Conservation (phyloP, 1,140 invertebrate genomes). For the Andricus grossulariae region DNA sequence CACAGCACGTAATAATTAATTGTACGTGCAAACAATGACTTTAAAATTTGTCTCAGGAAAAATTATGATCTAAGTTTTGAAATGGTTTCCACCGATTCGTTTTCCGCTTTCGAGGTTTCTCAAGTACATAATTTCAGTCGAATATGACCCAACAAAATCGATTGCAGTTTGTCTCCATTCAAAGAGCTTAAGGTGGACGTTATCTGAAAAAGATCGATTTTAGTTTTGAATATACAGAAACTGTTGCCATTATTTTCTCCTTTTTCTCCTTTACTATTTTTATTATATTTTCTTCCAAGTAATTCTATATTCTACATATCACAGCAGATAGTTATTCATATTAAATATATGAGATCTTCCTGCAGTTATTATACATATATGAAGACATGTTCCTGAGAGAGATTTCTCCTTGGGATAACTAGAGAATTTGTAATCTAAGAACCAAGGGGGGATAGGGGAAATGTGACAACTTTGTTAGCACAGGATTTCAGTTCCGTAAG, state of each 20-base stretch:
- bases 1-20: too few relatives aligned
- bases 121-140: not conserved
- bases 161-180: not conserved
- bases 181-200: not conserved
- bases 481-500: constrained; percentile 2
- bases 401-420: not conserved
- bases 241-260: too few relatives aligned
- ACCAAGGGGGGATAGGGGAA: not conserved
- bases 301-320: not conserved
- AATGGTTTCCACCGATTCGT: not conserved
- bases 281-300: not conserved
- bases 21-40: too few relatives aligned
- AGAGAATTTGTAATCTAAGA: constrained; percentile 10
- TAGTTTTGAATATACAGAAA: not conserved
- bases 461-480: not conserved
- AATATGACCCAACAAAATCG: not conserved
- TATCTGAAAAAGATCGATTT: not conserved
- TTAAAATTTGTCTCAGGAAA: too few relatives aligned
- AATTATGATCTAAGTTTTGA: not conserved
- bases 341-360: not conserved
- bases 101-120: not conserved
- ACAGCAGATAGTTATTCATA: not conserved
- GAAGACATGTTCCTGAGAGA: not conserved
- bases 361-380: not conserved
- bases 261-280: not conserved